These are phyloP conservation scores for Tympanuchus pallidicinctus DNA, from an alignment of 2,113 vertebrate species.

Conservation along the genomic window DNA sequence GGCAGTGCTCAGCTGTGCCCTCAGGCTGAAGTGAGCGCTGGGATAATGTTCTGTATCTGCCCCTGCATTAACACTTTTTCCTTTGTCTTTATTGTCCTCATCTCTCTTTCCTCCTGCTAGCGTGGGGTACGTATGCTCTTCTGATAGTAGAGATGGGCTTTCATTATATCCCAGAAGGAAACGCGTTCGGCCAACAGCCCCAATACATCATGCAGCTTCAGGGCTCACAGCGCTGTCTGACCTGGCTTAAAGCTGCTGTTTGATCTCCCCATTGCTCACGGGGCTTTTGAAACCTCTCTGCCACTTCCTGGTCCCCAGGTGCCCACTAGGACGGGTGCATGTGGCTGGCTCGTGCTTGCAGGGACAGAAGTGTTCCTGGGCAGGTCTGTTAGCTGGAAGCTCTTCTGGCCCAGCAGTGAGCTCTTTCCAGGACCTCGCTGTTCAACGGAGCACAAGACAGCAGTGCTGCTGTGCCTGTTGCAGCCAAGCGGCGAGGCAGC, in stretches of 20 bases:
- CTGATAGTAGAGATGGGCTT: background rate
- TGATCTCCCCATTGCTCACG: background rate
- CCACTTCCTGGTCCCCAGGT: background rate
- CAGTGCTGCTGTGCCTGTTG: background rate
- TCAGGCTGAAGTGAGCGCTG: background rate
- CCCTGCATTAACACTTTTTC: background rate
- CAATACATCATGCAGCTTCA: rapidly evolving
- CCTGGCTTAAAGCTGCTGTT: background rate
- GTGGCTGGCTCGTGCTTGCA: background rate
- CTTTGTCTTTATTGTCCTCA: background rate
- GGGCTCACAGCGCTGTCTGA: background rate
- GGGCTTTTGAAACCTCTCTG: background rate
- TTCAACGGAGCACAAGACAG: background rate
- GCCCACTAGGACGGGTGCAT: no score
- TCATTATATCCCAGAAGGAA: background rate
- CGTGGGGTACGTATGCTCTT: rapidly evolving
- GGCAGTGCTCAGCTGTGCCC: background rate
- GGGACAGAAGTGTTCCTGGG: background rate
- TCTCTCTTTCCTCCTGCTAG: background rate
- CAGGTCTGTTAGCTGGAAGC: background rate
- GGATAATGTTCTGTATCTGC: background rate
- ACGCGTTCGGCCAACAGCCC: background rate
- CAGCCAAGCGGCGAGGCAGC: background rate
- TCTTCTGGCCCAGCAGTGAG: background rate
- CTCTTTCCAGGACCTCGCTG: background rate